Percentiles rank a stretch among this genome's conserved stretches.
Conservation (phyloP, 2,113 vertebrate genomes). For the Peromyscus polionotus region DNA sequence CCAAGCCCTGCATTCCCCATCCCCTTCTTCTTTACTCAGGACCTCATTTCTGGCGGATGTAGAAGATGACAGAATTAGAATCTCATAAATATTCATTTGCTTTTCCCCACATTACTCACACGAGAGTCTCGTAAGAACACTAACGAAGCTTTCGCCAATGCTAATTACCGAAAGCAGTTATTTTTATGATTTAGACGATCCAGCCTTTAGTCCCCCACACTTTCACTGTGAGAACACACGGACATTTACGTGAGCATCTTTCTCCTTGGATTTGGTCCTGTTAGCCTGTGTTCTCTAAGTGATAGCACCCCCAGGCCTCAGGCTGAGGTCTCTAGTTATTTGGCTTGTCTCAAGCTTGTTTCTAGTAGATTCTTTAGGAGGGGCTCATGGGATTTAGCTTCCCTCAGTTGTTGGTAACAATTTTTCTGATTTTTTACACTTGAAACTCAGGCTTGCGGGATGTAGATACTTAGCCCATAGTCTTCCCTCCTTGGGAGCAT, state of each 20-base stretch:
- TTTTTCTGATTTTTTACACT: neutral
- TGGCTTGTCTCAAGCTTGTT: neutral
- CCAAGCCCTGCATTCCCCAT: neutral
- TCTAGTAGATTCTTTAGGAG: neutral
- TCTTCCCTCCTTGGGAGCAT: neutral
- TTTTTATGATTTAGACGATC: neutral
- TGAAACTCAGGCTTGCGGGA: neutral
- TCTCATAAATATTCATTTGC: slow-evolving; percentile 2
- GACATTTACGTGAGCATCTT: neutral
- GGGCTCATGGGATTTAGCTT: neutral
- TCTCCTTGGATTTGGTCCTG: no score
- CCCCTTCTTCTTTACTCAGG: neutral
- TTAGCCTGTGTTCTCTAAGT: neutral
- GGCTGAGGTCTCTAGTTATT: neutral
- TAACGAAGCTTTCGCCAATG: neutral
- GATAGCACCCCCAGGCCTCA: neutral
- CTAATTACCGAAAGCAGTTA: neutral
- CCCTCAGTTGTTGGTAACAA: neutral
- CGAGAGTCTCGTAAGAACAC: neutral
- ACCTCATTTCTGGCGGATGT: neutral
- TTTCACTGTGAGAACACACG: neutral
- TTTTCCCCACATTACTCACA: neutral
- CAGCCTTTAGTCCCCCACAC: no score
- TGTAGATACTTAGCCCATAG: neutral
- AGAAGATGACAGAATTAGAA: neutral